phyloP scores from a whole-genome alignment of 1,140 invertebrate genomes.

The Nasonia giraulti region DNA sequence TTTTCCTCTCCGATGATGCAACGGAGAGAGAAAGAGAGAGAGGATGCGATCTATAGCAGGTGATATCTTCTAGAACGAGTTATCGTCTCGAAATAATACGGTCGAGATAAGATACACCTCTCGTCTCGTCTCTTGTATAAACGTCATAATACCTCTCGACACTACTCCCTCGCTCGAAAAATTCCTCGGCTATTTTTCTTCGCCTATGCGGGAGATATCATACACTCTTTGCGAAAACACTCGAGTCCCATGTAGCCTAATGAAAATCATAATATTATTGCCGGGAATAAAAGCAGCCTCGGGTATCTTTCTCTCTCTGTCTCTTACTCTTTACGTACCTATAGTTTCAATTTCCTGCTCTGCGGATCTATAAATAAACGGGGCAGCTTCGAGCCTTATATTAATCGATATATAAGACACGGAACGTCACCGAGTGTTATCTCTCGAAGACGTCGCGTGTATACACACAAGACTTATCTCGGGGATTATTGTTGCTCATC shows the following conservation, averaged over 20 bases:
- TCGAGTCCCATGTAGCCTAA: not conserved
- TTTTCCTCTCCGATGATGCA: not conserved
- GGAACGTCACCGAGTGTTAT: not conserved
- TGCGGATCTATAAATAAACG: not conserved
- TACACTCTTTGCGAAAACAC: not conserved
- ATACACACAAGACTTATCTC: slow-evolving; percentile 18
- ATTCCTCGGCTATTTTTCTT: slow-evolving; percentile 6
- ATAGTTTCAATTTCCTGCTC: not conserved
- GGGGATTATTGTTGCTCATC: slow-evolving; percentile 30
- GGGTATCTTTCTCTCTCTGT: no score
- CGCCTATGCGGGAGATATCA: not conserved
- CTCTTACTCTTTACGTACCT: not conserved
- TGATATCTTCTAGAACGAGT: not conserved
- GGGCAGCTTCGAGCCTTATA: not conserved
- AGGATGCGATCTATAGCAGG: not conserved
- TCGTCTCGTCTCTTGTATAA: slow-evolving; percentile 4
- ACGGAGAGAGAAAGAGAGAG: not conserved
- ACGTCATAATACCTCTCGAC: slow-evolving; percentile 10
- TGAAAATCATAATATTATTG: slow-evolving; percentile 17
- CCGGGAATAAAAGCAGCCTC: not conserved
- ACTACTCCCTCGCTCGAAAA: not conserved
- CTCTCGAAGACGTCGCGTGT: slow-evolving; percentile 11
- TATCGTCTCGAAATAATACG: not conserved
- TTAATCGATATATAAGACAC: slow-evolving; percentile 38
- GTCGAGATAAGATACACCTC: not conserved